phyloP scores from a whole-genome alignment of 2,797 vertebrate species.

The Gadopsis bispinosus region DNA sequence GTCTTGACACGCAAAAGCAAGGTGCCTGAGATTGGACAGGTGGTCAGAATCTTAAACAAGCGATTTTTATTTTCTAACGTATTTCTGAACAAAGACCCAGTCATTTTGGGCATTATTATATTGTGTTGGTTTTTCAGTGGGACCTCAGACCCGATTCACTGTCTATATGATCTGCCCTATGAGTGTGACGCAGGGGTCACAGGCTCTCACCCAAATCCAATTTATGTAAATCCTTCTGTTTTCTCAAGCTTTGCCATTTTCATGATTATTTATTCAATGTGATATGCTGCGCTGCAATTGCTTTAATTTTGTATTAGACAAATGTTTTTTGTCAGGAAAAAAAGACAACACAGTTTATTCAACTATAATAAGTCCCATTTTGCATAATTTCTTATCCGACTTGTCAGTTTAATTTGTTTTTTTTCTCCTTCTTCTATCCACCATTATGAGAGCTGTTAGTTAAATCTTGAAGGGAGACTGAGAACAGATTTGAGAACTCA shows the following conservation, averaged over 20 bases:
- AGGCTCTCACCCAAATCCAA: constrained; percentile 65
- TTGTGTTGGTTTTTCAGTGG: constrained; percentile 33
- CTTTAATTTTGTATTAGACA: constrained; percentile 66
- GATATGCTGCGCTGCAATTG: constrained; percentile 49
- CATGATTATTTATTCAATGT: constrained; percentile 69
- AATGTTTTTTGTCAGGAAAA: constrained; percentile 58
- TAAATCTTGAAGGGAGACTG: constrained; percentile 38
- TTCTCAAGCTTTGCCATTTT: constrained; percentile 57
- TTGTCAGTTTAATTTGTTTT: constrained; percentile 72
- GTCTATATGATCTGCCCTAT: constrained; percentile 35
- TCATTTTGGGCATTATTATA: constrained; percentile 40
- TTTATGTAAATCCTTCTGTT: constrained; percentile 63
- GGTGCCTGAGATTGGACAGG: constrained; percentile 21
- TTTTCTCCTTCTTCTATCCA: constrained; percentile 24
- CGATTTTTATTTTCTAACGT: constrained; percentile 13
- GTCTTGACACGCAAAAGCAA: constrained; percentile 37
- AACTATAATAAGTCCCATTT: constrained; percentile 67
- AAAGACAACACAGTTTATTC: constrained; percentile 60
- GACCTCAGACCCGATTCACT: constrained; percentile 29
- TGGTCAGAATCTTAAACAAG: constrained; percentile 31
- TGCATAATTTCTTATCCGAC: constrained; percentile 75
- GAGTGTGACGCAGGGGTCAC: constrained; percentile 51
- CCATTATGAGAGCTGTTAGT: constrained; percentile 34
- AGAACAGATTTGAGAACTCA: constrained; percentile 31
- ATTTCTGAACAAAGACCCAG: constrained; percentile 17